Base-by-base conservation (phyloP, 2,888 invertebrate species). In the Tanypteryx hageni region DNA sequence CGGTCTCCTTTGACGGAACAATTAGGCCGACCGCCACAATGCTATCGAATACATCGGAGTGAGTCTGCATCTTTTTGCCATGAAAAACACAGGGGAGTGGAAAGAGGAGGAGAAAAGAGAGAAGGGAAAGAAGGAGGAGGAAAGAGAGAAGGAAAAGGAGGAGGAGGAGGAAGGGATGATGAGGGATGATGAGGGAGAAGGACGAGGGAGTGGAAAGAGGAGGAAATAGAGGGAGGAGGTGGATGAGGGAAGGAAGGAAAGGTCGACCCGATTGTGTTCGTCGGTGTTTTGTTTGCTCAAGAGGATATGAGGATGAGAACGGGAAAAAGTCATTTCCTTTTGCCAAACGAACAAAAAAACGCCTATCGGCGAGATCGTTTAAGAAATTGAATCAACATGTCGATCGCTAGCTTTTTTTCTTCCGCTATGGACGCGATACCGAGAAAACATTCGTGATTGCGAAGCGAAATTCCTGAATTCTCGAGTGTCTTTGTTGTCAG, bases 1-100 rank as follows among this genome's bases (percentile, higher is more conserved):
- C 76, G 76, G 76, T 76, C 76, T 76, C 16, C 59, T 64, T 89
- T 89, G 89, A 64, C 89, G 89, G 61, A 44, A 64, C 61, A 89
- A 89, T 89, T 89, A 61, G 89, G 64, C 86, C 61, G 59, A 64
- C 64, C 89, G 64, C 44, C 44, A 68, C 68, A 61, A 64, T 64
- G 31, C 18, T 58, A 89, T 89, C 64, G 31, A 64, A 64, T 44
- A 64, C 89, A 64, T 68, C 44, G n/a, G 31, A 56, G 64, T 89
- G 89, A 89, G 44, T 89, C n/a, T 11, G 64, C 89, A 68, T 31
- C 61, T 89, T 89, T 89, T 64, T 64, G 11, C 57, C 14, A 22
- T 83, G 82, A 82, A 82, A 56, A 83, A n/a, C 83, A 27, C 57
- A 16, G n/a, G 83, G 13, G n/a, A 56, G 18, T 5, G 18, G 13